phyloP scores from a whole-genome alignment of 2,888 invertebrate species.

The Sminthurides aquaticus region DNA sequence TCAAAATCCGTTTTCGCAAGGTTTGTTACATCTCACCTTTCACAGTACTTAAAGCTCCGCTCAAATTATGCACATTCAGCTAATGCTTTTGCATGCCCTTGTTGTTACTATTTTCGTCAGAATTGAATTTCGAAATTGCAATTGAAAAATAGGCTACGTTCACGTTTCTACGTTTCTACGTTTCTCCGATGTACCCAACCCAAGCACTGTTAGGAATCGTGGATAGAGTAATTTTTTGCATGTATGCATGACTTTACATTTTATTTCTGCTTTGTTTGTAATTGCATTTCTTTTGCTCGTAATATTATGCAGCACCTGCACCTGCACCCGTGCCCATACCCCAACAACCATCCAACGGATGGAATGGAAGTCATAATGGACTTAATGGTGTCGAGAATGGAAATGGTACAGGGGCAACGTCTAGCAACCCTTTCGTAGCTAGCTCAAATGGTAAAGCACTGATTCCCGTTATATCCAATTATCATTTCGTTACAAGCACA shows the following conservation, averaged over 20 bases:
- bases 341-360: conserved; percentile 12
- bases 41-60: no score
- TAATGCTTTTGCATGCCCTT: no score
- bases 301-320: not conserved
- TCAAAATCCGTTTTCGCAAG: conserved; percentile 38
- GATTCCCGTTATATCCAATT: not conserved
- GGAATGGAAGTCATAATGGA: conserved; percentile 1
- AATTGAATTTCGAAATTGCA: no score
- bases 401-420: not conserved
- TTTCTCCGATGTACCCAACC: no score
- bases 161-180: no score
- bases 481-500: no score
- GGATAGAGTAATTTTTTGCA: not conserved
- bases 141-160: no score
- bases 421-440: not conserved
- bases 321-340: not conserved
- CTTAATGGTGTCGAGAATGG: not conserved
- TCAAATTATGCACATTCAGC: no score
- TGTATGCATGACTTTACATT: not conserved
- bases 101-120: no score
- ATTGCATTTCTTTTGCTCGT: no score
- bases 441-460: not conserved
- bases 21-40: no score
- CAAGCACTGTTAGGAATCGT: no score
- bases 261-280: not conserved